These are phyloP conservation scores for Tetanocera ferruginea DNA, from an alignment of 2,888 invertebrate species.

Conservation along the genomic window DNA sequence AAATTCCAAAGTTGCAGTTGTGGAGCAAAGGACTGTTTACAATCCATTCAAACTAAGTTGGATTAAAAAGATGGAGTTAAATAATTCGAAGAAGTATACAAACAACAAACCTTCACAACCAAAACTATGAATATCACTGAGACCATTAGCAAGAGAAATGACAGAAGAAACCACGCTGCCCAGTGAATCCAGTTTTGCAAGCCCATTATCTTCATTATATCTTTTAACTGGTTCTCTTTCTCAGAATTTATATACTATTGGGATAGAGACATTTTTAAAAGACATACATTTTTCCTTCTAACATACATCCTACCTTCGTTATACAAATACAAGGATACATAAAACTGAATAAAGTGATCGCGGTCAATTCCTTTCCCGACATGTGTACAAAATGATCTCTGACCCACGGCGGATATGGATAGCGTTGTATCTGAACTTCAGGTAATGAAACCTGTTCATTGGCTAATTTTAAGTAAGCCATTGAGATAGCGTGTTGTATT, in stretches of 20 bases:
- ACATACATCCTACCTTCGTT: conserved; percentile 71
- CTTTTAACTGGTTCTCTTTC: conserved; percentile 13
- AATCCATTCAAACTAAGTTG: conserved; percentile 54
- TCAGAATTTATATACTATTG: background rate
- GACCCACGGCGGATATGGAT: conserved; percentile 77
- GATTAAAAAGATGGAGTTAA: background rate
- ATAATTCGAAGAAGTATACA: no score
- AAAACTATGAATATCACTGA: conserved; percentile 58
- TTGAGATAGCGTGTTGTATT: conserved; percentile 73
- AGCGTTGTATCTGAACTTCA: conserved; percentile 69
- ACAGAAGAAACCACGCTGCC: conserved; percentile 69
- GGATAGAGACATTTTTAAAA: background rate
- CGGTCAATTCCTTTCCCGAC: conserved; percentile 77
- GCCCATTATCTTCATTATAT: conserved; percentile 12
- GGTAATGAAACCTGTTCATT: conserved; percentile 54
- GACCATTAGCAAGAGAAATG: conserved; percentile 76
- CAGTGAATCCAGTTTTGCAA: conserved; percentile 32
- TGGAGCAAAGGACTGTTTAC: conserved; percentile 76
- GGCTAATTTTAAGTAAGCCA: conserved; percentile 59
- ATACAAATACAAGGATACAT: conserved; percentile 83
- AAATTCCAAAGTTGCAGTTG: conserved; percentile 75
- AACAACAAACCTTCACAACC: conserved; percentile 66
- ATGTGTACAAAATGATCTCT: conserved; percentile 77
- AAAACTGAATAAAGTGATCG: conserved; percentile 83
- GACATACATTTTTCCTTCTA: background rate